A percentile compares a stretch with the other conserved stretches of the same genome.
These are phyloP conservation scores for Ophion ellenae DNA, from an alignment of 2,888 invertebrate species.

Conservation along the genomic window DNA sequence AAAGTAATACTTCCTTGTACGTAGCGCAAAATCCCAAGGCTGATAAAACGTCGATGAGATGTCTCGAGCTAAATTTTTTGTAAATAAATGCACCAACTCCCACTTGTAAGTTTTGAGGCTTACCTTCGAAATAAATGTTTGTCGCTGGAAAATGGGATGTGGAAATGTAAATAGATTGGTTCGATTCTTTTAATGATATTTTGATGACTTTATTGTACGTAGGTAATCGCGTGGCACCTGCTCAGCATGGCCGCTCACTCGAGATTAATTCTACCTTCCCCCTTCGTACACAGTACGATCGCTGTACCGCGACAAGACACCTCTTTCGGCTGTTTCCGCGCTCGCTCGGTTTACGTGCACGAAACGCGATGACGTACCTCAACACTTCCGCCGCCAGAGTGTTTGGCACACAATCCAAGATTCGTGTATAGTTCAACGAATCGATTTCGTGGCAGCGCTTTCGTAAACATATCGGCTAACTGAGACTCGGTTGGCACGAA, in stretches of 20 bases:
- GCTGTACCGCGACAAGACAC: background rate
- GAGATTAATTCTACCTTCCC: no score
- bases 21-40: slow-evolving; percentile 72
- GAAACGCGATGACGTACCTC: slow-evolving; percentile 34
- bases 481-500: slow-evolving; percentile 55
- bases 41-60: slow-evolving; percentile 71
- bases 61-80: no score
- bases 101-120: no score
- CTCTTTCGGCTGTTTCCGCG: slow-evolving; percentile 26
- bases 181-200: no score
- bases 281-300: no score
- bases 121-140: no score
- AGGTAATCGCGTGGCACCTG: no score
- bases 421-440: slow-evolving; percentile 26
- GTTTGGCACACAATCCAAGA: slow-evolving; percentile 41
- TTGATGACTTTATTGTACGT: no score
- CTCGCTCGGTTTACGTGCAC: slow-evolving; percentile 37
- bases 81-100: no score
- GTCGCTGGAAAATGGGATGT: no score
- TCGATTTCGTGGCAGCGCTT: slow-evolving; percentile 42
- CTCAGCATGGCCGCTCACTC: no score
- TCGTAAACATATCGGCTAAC: slow-evolving; percentile 62
- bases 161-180: no score
- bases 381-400: slow-evolving; percentile 54
- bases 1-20: slow-evolving; percentile 69